These are phyloP conservation scores for Ophion ellenae DNA, from an alignment of 2,888 invertebrate genomes.

Conservation along the genomic window DNA sequence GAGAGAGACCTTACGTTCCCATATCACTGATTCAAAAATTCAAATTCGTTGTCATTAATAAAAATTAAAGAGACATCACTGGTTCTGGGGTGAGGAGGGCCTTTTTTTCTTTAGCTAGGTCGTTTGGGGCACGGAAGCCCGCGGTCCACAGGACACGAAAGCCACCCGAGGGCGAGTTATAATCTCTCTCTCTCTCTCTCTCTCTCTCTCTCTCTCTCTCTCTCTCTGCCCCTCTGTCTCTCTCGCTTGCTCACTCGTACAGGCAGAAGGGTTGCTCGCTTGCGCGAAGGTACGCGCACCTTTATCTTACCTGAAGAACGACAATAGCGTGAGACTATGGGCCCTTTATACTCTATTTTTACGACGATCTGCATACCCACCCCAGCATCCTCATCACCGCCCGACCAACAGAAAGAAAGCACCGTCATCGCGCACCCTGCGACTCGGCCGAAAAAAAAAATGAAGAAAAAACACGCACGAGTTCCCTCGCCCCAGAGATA, in stretches of 20 bases:
- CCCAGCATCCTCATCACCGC: slow-evolving; percentile 68
- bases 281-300: slow-evolving; percentile 69
- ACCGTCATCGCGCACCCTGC: slow-evolving; percentile 50
- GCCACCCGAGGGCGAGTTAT: slow-evolving; percentile 59
- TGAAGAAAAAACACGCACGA: slow-evolving; percentile 4
- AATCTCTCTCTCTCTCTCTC: slow-evolving; percentile 36
- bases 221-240: background rate
- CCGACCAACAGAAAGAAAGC: slow-evolving; percentile 48
- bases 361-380: slow-evolving; percentile 81
- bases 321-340: slow-evolving; percentile 84
- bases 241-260: slow-evolving; percentile 14
- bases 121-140: slow-evolving; percentile 35
- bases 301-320: slow-evolving; percentile 82
- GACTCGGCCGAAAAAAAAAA: slow-evolving; percentile 31
- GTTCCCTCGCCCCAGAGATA: slow-evolving; percentile 38
- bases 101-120: slow-evolving; percentile 63
- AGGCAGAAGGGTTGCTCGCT: slow-evolving; percentile 48
- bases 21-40: slow-evolving; percentile 83
- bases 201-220: slow-evolving; percentile 9
- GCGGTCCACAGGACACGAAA: slow-evolving; percentile 64
- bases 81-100: slow-evolving; percentile 72
- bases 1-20: slow-evolving; percentile 74
- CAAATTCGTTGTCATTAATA: slow-evolving; percentile 83
- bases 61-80: slow-evolving; percentile 84
- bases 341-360: slow-evolving; percentile 82